phyloP scores from a whole-genome alignment of 2,888 invertebrate species.

The Beris chalybata region DNA sequence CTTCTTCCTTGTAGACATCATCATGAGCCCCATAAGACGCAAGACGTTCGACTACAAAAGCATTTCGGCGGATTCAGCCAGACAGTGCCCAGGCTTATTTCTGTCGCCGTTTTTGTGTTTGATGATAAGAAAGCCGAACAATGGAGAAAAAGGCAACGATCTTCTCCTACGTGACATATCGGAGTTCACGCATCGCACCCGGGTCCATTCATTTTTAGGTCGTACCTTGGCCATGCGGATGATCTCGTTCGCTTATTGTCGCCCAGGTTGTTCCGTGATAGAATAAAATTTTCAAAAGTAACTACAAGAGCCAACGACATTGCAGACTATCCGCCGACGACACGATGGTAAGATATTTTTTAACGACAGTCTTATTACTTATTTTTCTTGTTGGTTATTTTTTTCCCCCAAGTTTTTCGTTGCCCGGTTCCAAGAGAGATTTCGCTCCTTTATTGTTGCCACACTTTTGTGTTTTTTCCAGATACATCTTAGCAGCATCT shows the following conservation, averaged over 20 bases:
- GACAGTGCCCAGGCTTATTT: constrained; percentile 5
- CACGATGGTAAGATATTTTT: constrained; percentile 1
- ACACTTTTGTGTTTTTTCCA: constrained; percentile 21
- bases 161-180: constrained; percentile 41
- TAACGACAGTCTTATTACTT: constrained; percentile 20
- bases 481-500: neutral
- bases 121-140: constrained; percentile 21
- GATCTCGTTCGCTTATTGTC: constrained; percentile 15
- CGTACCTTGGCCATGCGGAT: constrained; percentile 4
- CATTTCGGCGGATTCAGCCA: neutral
- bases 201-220: constrained; percentile 37
- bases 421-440: constrained; percentile 18
- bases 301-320: neutral
- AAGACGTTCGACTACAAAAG: constrained; percentile 20
- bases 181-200: constrained; percentile 42
- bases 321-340: neutral
- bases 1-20: neutral
- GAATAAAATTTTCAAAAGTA: constrained; percentile 20
- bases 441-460: constrained; percentile 26
- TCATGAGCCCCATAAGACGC: constrained; percentile 2
- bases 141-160: constrained; percentile 20
- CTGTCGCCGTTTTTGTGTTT: constrained; percentile 10
- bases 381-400: constrained; percentile 24
- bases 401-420: constrained; percentile 1
- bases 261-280: constrained; percentile 19